A percentile compares a stretch with the other conserved stretches of the same genome.
These are phyloP conservation scores for Phalacrocorax aristotelis DNA, from an alignment of 2,113 vertebrate genomes.

Conservation along the genomic window DNA sequence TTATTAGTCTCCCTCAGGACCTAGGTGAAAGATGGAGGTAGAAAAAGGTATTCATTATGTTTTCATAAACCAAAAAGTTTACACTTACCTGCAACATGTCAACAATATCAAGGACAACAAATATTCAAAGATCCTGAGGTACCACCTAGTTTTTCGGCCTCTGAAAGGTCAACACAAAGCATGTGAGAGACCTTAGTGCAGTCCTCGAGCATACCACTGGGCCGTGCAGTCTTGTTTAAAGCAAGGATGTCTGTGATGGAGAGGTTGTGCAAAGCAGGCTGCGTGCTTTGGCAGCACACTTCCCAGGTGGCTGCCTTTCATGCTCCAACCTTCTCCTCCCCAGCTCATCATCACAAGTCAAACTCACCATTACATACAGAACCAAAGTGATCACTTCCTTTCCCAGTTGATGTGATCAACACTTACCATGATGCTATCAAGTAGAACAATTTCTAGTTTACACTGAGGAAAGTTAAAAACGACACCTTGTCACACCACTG, in stretches of 20 bases:
- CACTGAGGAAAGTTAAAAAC: not conserved
- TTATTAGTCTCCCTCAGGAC: conserved; percentile 83
- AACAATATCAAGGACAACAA: not conserved
- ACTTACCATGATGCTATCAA: not conserved
- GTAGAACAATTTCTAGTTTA: not conserved
- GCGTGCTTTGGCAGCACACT: not conserved
- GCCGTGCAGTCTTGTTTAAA: not conserved
- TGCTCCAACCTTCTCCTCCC: not conserved
- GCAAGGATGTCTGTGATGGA: not conserved
- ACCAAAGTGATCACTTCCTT: not conserved
- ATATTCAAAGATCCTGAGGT: not conserved
- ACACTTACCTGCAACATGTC: not conserved
- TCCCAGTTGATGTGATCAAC: not conserved
- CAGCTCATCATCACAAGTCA: not conserved
- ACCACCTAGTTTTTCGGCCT: not conserved
- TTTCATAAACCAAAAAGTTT: not conserved
- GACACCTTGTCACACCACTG: not conserved
- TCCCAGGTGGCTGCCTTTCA: not conserved
- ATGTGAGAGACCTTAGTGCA: not conserved
- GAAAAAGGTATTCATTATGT: not conserved
- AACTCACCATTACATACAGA: not conserved
- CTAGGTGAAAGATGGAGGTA: conserved; percentile 35
- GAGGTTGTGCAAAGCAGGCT: not conserved
- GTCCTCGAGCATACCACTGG: not conserved
- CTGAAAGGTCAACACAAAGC: not conserved